Evolutionary conservation across 2,888 invertebrate genomes (phyloP).

Genomic region (Nectonema munidae): DNA sequence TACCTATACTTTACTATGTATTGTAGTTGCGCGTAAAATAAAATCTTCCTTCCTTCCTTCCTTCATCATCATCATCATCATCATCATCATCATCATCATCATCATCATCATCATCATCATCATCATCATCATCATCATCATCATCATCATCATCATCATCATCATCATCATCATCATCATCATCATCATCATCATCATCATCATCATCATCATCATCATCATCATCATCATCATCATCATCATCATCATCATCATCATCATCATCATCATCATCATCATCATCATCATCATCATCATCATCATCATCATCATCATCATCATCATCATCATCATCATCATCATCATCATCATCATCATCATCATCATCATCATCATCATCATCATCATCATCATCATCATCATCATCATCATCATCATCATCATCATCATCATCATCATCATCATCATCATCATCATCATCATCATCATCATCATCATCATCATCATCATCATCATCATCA

Average conservation of each 20-base stretch:
- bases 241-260: background rate
- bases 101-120: background rate
- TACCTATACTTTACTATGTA: too few relatives aligned
- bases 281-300: background rate
- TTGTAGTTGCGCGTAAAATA: too few relatives aligned
- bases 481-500: background rate
- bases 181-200: background rate
- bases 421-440: background rate
- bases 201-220: background rate
- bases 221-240: background rate
- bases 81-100: background rate
- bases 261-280: background rate
- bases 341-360: background rate
- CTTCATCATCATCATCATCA: background rate
- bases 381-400: background rate
- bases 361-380: background rate
- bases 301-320: background rate
- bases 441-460: background rate
- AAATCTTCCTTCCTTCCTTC: too few relatives aligned
- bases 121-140: background rate
- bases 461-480: background rate
- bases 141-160: background rate
- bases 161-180: background rate
- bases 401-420: background rate
- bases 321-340: background rate